Evolutionary conservation across 2,113 vertebrate species (phyloP).

Genomic region (Charadrius vociferus): DNA sequence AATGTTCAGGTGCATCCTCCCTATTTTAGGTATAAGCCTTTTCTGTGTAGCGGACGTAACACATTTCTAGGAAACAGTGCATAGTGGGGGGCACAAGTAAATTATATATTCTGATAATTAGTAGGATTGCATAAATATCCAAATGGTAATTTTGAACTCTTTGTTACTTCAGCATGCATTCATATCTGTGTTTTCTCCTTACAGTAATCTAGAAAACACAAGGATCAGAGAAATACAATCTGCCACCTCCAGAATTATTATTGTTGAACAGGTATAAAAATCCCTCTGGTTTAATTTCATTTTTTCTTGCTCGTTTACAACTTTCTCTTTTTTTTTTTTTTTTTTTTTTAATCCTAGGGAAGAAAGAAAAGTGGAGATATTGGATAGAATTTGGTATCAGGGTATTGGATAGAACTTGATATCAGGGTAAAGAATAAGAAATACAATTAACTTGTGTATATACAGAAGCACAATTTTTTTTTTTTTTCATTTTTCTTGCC

Average conservation of each 20-base stretch:
- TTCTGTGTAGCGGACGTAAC: accelerated
- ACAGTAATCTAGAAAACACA: background rate
- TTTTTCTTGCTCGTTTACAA: background rate
- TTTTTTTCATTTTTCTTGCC: background rate
- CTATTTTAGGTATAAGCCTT: background rate
- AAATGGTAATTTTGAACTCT: background rate
- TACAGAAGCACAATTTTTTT: background rate
- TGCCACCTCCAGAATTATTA: background rate
- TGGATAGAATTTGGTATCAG: background rate
- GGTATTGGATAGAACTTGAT: background rate
- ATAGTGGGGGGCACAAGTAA: background rate
- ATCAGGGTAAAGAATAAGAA: background rate
- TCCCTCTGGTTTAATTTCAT: accelerated
- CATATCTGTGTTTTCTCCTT: background rate
- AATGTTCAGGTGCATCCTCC: background rate
- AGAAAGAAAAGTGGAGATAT: background rate
- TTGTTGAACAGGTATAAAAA: background rate
- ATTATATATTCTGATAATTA: background rate
- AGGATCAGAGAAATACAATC: background rate
- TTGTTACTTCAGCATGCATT: background rate
- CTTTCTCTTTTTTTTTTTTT: too few relatives aligned
- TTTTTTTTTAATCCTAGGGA: background rate
- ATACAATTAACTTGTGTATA: background rate
- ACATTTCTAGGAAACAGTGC: background rate
- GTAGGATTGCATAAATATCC: background rate